Percentiles rank a stretch among this genome's conserved stretches.
Conservation (phyloP, 2,888 invertebrate genomes). For the Phania funesta region DNA sequence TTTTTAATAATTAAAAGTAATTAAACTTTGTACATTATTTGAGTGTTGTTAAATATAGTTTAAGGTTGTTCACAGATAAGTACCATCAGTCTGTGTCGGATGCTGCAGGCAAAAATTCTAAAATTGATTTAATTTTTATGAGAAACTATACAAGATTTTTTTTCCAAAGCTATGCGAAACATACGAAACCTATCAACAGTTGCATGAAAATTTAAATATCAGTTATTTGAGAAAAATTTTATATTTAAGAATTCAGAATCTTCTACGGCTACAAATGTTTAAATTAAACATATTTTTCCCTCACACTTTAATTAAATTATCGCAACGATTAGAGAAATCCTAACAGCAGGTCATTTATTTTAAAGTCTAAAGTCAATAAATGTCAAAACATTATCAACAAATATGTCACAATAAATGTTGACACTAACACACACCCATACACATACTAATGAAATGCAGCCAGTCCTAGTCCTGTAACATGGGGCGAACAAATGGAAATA, state of each 20-base stretch:
- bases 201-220: too few species aligned
- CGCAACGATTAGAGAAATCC: slow-evolving; percentile 42
- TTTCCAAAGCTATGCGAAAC: too few species aligned
- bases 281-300: not conserved
- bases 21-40: slow-evolving; percentile 21
- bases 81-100: slow-evolving; percentile 19
- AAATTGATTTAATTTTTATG: too few species aligned
- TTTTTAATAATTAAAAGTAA: slow-evolving; percentile 62
- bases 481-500: not conserved
- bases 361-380: slow-evolving; percentile 63
- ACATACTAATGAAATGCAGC: not conserved
- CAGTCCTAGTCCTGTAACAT: not conserved
- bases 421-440: too few species aligned
- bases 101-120: not conserved
- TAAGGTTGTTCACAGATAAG: slow-evolving; percentile 14
- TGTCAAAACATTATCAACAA: slow-evolving; percentile 65
- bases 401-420: slow-evolving; percentile 62
- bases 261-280: not conserved
- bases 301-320: slow-evolving; percentile 34
- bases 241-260: not conserved
- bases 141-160: too few species aligned
- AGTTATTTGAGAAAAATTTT: too few species aligned
- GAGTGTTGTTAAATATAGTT: slow-evolving; percentile 29
- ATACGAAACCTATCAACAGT: too few species aligned
- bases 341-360: slow-evolving; percentile 61